Evolutionary conservation across 2,113 vertebrate genomes (phyloP), one percentile per base, ranked within the genome.

Genomic region (Melanerpes aurifrons): DNA sequence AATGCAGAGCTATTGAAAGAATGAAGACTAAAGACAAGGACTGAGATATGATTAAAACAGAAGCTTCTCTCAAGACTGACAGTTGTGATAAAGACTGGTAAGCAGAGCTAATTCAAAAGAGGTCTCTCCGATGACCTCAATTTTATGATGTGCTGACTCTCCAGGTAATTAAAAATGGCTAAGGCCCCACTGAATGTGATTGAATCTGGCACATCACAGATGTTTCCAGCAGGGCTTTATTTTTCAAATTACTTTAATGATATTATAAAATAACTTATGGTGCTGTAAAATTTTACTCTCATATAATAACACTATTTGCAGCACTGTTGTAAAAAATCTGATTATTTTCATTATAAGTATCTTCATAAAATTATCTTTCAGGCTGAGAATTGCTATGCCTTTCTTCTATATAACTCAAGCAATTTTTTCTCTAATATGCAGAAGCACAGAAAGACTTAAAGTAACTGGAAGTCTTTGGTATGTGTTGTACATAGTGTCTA

Each of bases 131-230:
- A 85, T 90, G 94, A 97, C 97, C 95, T 96, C 89, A 81, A 91
- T 97, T 97, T 96, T 94, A 95, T 93, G 86, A 97, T 93, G 47
- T 59, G 77, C 88, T 96, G 84, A 85, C 43, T 93, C 57, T 93
- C 72, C 67, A 79, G 89, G 90, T 96, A 97, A 97, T 97, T 96
- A 97, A 95, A 95, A 95, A 90, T 24, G 58, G 82, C 70, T 63
- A 90, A 85, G 43, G 40, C 40, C 26, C 22, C 43, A 64, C 17
- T 94, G 92, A 96, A 88, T 80, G 15, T 94, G 87, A 97, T 92
- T 97, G 85, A 92, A 96, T 92, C 90, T 92, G 95, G 88, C 91
- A 94, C 37, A 95, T 72, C 66, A 68, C 94, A 96, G 93, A 94
- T 92, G 86, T 62, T 96, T 91, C 83, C 82, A 89, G 59, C 24